Evolutionary conservation across 2,113 vertebrate genomes (phyloP).

Genomic region (Cepphus grylle): DNA sequence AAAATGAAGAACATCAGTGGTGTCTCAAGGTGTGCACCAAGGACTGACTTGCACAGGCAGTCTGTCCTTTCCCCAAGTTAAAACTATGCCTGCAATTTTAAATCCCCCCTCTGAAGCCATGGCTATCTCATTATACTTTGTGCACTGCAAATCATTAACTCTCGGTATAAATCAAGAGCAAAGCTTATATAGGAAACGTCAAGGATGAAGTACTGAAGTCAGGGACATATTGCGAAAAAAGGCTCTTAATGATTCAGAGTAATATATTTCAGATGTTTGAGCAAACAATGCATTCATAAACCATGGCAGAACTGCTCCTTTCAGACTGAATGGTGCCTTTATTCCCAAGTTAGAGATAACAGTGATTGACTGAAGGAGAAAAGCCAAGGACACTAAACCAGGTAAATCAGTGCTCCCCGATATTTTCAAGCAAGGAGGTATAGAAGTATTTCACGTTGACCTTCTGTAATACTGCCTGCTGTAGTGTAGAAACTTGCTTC

Average conservation of each 20-base stretch:
- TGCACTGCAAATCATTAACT: background rate
- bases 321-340: background rate
- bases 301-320: background rate
- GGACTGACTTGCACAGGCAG: background rate
- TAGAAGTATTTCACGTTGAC: background rate
- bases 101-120: background rate
- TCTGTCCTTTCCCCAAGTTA: background rate
- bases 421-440: background rate
- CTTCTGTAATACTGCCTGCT: background rate
- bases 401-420: background rate
- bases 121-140: background rate
- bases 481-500: background rate
- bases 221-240: conserved; percentile 17
- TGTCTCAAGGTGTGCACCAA: background rate
- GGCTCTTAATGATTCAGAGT: conserved; percentile 1
- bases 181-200: background rate
- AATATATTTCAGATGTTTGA: conserved; percentile 27
- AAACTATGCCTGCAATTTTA: background rate
- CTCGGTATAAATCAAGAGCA: background rate
- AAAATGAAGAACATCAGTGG: background rate
- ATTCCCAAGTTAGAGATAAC: background rate
- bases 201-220: conserved; percentile 33
- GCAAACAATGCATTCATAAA: conserved; percentile 37
- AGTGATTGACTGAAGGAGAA: background rate
- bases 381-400: background rate